phyloP scores from a whole-genome alignment of 2,113 vertebrate genomes.

The Solenodon paradoxus region DNA sequence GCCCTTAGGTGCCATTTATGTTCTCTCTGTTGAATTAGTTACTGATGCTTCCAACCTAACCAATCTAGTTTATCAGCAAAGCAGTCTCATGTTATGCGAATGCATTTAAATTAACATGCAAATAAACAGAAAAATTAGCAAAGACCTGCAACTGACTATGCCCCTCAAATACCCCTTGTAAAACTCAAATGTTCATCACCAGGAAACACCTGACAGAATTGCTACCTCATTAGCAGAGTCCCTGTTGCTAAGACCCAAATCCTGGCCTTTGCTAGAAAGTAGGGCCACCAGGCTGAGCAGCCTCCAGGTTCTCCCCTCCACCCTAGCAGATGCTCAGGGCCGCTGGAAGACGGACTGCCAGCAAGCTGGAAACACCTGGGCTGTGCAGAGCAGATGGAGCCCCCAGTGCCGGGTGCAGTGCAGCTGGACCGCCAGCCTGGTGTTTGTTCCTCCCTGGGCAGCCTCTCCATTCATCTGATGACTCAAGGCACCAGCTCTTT shows the following conservation, averaged over 20 bases:
- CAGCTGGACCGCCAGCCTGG: neutral
- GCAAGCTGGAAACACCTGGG: neutral
- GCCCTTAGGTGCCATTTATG: neutral
- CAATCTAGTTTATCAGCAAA: neutral
- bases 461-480: neutral
- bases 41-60: neutral
- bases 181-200: neutral
- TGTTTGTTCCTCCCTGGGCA: neutral
- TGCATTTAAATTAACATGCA: conserved; percentile 18
- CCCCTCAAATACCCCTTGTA: neutral
- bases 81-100: neutral
- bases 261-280: neutral
- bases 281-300: neutral
- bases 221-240: conserved; percentile 7
- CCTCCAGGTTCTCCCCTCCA: neutral
- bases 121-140: neutral
- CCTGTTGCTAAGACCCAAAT: neutral
- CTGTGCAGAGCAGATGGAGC: neutral
- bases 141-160: neutral
- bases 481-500: neutral
- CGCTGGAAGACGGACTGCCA: neutral
- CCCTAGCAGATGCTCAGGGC: neutral
- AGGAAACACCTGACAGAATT: neutral
- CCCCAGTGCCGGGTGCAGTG: neutral
- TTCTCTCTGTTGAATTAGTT: neutral